Conservation (phyloP, 1,140 invertebrate species). For the Oedothorax gibbosus region DNA sequence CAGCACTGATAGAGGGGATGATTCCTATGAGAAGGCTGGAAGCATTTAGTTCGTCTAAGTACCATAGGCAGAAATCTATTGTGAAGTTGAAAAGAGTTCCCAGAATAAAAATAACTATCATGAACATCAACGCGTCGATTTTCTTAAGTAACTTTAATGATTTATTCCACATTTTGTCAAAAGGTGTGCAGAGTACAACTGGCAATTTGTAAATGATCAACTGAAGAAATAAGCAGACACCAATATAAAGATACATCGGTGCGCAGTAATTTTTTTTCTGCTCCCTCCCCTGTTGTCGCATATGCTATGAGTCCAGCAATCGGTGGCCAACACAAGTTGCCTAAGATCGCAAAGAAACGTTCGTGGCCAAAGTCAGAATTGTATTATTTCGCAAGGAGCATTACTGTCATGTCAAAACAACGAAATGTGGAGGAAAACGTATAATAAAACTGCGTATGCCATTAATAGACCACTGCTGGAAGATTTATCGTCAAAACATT, state of each 20-base stretch:
- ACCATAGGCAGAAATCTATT: slow-evolving; percentile 13
- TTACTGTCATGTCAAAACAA: slow-evolving; percentile 25
- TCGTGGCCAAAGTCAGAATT: slow-evolving; percentile 41
- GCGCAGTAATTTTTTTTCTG: slow-evolving; percentile 7
- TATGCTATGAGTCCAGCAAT: slow-evolving; percentile 19
- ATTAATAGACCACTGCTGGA: background rate
- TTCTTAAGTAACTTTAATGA: slow-evolving; percentile 16
- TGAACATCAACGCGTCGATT: slow-evolving; percentile 6
- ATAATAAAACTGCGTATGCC: background rate
- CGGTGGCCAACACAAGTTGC: slow-evolving; percentile 1
- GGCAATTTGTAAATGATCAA: background rate
- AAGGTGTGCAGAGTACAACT: background rate
- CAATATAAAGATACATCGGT: slow-evolving; percentile 22
- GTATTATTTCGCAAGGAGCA: slow-evolving; percentile 34
- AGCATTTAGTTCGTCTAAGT: background rate
- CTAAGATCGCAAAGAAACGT: slow-evolving; percentile 28
- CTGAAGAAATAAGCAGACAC: background rate
- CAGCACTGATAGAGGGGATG: background rate
- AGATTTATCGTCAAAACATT: slow-evolving; percentile 51
- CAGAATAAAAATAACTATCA: slow-evolving; percentile 1
- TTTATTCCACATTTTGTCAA: slow-evolving; percentile 37
- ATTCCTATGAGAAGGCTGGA: slow-evolving; percentile 4
- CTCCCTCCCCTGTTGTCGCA: background rate
- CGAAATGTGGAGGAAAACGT: background rate
- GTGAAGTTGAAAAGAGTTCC: slow-evolving; percentile 30